phyloP scores from a whole-genome alignment of 2,113 vertebrate genomes.

The Nothocercus julius region DNA sequence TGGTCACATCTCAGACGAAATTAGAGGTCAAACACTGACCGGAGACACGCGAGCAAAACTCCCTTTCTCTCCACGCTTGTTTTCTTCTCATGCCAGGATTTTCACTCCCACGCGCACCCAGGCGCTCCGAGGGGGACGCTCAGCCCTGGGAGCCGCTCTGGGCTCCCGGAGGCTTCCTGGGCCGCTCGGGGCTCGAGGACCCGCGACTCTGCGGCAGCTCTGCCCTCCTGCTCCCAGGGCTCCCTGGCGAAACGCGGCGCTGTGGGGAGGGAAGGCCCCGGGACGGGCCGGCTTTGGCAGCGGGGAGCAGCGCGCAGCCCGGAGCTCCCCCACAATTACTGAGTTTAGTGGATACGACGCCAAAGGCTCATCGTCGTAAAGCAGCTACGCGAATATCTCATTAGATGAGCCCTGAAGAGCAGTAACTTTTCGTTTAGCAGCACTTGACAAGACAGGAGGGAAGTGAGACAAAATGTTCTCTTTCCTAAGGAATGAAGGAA shows the following conservation, averaged over 20 bases:
- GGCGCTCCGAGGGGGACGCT: background rate
- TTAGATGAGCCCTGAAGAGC: background rate
- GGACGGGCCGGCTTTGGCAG: background rate
- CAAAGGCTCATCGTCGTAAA: background rate
- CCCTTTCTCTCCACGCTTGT: background rate
- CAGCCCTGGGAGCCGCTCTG: background rate
- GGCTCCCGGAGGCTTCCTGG: too few species aligned
- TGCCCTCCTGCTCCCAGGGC: background rate
- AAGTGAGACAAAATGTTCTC: background rate
- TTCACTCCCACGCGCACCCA: too few species aligned
- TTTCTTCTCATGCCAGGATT: background rate
- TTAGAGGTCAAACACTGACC: background rate
- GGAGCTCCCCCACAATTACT: background rate
- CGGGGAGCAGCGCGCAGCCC: rapidly evolving
- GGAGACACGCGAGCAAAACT: background rate
- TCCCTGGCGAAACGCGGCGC: rapidly evolving
- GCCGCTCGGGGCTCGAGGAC: too few species aligned
- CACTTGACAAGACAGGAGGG: background rate
- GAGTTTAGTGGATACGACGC: conserved; percentile 6
- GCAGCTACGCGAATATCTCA: background rate
- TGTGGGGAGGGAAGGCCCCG: rapidly evolving
- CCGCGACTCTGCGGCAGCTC: background rate
- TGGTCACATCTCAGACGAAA: background rate
- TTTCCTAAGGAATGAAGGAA: background rate
- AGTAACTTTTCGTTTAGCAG: background rate